Evolutionary conservation across 1,140 invertebrate genomes (phyloP).

Genomic region (Trichonephila clavata): DNA sequence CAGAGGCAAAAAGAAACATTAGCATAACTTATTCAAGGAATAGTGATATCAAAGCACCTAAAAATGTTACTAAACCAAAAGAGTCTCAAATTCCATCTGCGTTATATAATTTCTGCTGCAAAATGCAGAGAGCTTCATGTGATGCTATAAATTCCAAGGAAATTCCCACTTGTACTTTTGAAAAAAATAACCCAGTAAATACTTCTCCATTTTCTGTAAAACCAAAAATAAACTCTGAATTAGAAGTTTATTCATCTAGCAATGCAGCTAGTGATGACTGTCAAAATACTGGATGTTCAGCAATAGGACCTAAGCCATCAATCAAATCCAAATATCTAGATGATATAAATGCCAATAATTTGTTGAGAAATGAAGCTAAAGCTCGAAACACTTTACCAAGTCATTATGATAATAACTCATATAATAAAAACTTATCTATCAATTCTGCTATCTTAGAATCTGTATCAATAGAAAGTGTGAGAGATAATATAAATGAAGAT

Average conservation of each 20-base stretch:
- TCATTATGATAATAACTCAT: background rate
- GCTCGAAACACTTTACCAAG: background rate
- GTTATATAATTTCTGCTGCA: no score
- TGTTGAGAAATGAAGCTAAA: background rate
- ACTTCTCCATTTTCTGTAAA: background rate
- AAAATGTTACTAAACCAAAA: no score
- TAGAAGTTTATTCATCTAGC: background rate
- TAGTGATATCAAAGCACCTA: no score
- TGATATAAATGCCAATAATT: background rate
- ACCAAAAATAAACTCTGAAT: background rate
- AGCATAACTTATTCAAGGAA: no score
- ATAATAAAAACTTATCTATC: background rate
- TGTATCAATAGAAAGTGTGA: background rate
- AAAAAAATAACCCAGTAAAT: background rate
- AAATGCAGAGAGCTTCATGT: no score
- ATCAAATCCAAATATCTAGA: background rate
- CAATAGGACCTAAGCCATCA: background rate
- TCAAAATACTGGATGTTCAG: background rate
- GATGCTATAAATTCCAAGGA: no score
- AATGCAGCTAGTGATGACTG: background rate
- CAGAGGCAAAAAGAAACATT: no score
- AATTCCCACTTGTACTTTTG: background rate
- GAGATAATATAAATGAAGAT: background rate
- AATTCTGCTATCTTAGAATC: background rate
- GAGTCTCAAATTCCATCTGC: no score